Evolutionary conservation across 2,888 invertebrate species (phyloP).

Genomic region (Diarsia brunnea): DNA sequence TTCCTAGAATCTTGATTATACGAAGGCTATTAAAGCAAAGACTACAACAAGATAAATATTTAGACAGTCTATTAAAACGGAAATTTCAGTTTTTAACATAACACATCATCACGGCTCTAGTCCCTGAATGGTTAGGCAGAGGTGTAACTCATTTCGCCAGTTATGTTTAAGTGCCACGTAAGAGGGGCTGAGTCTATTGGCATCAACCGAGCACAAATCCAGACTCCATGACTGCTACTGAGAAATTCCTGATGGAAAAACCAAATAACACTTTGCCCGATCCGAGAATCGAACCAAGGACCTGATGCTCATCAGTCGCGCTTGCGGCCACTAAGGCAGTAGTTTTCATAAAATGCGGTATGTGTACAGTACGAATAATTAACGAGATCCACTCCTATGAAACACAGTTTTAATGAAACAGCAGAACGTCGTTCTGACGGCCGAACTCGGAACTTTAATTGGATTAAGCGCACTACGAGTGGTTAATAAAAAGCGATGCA

Average conservation of each 20-base stretch:
- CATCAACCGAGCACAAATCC: too few species aligned
- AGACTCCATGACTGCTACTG: too few species aligned
- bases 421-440: conserved; percentile 44
- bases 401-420: conserved; percentile 63
- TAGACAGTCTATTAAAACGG: conserved; percentile 3
- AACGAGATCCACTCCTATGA: conserved; percentile 49
- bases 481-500: conserved; percentile 70
- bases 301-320: too few species aligned
- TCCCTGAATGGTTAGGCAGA: too few species aligned
- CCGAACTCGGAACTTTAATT: conserved; percentile 73
- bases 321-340: too few species aligned
- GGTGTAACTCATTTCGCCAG: too few species aligned
- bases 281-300: too few species aligned
- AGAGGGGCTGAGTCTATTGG: too few species aligned
- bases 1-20: conserved; percentile 13
- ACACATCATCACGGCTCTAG: too few species aligned
- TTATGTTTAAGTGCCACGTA: too few species aligned
- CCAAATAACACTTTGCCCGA: too few species aligned
- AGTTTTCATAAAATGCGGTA: not conserved
- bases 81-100: conserved; percentile 14
- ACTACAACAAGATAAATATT: conserved; percentile 24
- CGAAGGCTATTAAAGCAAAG: conserved; percentile 10
- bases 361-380: conserved; percentile 37
- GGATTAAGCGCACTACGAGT: conserved; percentile 70
- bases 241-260: too few species aligned